Evolutionary conservation across 2,113 vertebrate species (phyloP).

Genomic region (Amphiprion percula): DNA sequence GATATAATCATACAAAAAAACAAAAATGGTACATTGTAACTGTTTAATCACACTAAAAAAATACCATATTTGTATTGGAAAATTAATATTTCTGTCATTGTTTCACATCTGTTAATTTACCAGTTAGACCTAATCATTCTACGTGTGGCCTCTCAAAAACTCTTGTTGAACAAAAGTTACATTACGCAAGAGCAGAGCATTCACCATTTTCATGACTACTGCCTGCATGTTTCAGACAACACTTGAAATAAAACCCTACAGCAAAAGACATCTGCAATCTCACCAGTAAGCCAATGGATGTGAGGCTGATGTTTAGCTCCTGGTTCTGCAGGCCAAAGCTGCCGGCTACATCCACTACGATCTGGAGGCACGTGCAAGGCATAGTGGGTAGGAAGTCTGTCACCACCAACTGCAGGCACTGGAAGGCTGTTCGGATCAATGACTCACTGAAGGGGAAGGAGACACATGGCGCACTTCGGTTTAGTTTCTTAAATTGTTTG

Average conservation of each 20-base stretch:
- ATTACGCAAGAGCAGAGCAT: not conserved
- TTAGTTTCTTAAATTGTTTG: not conserved
- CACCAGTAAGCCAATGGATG: constrained; percentile 97
- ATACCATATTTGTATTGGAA: not conserved
- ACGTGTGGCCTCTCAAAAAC: not conserved
- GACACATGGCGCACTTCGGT: not conserved
- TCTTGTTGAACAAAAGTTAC: not conserved
- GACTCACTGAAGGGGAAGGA: constrained; percentile 88
- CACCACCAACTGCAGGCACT: constrained; percentile 99
- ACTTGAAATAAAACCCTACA: not conserved
- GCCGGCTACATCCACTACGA: constrained; percentile 98
- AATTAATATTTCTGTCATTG: not conserved
- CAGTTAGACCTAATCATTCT: not conserved
- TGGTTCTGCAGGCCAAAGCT: constrained; percentile 99
- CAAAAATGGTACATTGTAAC: not conserved
- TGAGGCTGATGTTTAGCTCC: constrained; percentile 99
- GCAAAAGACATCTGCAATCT: constrained; percentile 48
- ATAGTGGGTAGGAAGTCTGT: constrained; percentile 99
- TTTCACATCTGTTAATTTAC: not conserved
- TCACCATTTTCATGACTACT: not conserved
- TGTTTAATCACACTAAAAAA: not conserved
- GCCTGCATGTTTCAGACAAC: not conserved
- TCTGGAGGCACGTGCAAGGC: constrained; percentile 98
- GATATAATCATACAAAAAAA: constrained; percentile 31
- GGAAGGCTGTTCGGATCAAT: constrained; percentile 97